Evolutionary conservation across 2,113 vertebrate genomes (phyloP), one percentile per base, ranked within the genome.

Genomic region (Laticauda colubrina): DNA sequence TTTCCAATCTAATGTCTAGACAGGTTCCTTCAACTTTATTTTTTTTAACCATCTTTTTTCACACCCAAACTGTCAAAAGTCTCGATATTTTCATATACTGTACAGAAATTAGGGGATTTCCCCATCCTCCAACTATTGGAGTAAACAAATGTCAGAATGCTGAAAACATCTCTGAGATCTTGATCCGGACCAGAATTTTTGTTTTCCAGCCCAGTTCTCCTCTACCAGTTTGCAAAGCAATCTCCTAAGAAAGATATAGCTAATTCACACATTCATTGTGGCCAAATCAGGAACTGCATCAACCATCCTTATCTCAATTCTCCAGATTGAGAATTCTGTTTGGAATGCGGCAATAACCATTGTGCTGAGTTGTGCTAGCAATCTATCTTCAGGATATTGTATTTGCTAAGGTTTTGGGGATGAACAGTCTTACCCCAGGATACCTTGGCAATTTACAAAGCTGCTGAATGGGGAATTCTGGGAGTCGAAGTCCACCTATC

Each of bases 1-100:
- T 81, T n/a, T 34, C 69, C 69, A 81, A 81, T 3, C 69, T 81
- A 81, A 6, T 81, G 15, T 20, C n/a, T 81, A 81, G 18, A 81
- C n/a, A 39, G 2, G 15, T 94, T 95, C 96, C 94, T 95, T 92
- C 10, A 69, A 86, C 39, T 26, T 93, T 93, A 87, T 94, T 92
- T 93, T 92, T 92, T 53, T 92, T 64, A 64, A 81, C 39, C 9
- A 20, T 86, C 88, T 85, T 94, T 92, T 88, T 88, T 87, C 87
- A 59, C 75, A 69, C n/a, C 3, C 51, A 8, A 56, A 24, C 51
- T 34, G 89, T 93, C 92, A 92, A 93, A 92, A 48, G 92, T 45
- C 0, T 81, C 24, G 12, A 0, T 11, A 90, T 93, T 92, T 93
- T 94, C 89, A 92, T 91, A 90, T 3, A 57, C 56, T 57, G 56